Evolutionary conservation across 2,888 invertebrate species (phyloP).

Genomic region (Gari tellinella): DNA sequence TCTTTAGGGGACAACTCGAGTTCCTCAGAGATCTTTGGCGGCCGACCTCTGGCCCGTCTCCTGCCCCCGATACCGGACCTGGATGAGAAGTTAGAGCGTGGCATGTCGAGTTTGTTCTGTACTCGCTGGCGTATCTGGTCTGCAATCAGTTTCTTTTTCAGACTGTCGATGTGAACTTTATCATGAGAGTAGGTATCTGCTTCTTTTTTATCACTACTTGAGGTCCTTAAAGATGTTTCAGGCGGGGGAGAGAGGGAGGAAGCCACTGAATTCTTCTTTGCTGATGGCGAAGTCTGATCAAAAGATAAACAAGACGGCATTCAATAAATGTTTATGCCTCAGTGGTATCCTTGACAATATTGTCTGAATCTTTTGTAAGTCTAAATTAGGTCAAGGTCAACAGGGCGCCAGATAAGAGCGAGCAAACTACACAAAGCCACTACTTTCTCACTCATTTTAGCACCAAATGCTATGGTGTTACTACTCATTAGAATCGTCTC

Average conservation of each 20-base stretch:
- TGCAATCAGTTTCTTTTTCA: constrained; percentile 75
- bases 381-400: too few species aligned
- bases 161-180: constrained; percentile 72
- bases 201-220: too few species aligned
- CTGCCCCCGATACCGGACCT: constrained; percentile 14
- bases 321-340: too few species aligned
- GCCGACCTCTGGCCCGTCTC: constrained; percentile 56
- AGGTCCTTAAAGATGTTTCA: too few species aligned
- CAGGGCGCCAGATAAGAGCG: too few species aligned
- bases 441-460: too few species aligned
- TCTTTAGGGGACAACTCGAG: constrained; percentile 27
- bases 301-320: too few species aligned
- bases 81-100: constrained; percentile 2
- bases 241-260: constrained; percentile 24
- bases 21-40: constrained; percentile 39
- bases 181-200: constrained; percentile 12
- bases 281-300: constrained; percentile 12
- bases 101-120: constrained; percentile 63
- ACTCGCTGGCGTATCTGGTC: constrained; percentile 77
- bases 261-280: constrained; percentile 6
- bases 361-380: too few species aligned
- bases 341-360: too few species aligned
- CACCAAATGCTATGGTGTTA: too few species aligned
- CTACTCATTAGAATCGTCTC: too few species aligned
- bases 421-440: too few species aligned